Percentiles rank a stretch among this genome's conserved stretches.
Conservation (phyloP, 1,140 invertebrate genomes). For the Triops cancriformis region DNA sequence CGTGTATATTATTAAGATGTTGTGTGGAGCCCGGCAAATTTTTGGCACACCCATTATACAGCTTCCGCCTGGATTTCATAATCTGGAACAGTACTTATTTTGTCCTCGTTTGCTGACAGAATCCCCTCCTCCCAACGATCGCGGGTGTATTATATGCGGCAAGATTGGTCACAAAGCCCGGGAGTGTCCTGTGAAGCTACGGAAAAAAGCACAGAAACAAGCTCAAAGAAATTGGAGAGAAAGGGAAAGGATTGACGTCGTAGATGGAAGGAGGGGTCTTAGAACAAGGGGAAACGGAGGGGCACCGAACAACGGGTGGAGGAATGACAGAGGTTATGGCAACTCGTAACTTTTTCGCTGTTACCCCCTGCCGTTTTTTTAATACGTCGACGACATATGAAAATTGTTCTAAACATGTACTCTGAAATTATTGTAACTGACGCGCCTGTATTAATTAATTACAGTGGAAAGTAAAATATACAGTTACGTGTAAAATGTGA, state of each 20-base stretch:
- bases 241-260: not conserved
- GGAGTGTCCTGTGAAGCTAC: constrained; percentile 40
- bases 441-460: not conserved
- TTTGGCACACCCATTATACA: constrained; percentile 15
- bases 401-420: not conserved
- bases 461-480: not conserved
- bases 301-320: not conserved
- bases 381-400: not conserved
- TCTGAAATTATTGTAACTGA: not conserved
- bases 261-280: not conserved
- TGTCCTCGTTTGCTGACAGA: constrained; percentile 39
- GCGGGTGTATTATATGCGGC: constrained; percentile 49
- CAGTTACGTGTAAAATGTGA: not conserved
- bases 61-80: not conserved
- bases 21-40: not conserved
- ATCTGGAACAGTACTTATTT: constrained; percentile 44
- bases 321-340: not conserved
- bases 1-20: constrained; percentile 11
- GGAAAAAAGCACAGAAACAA: not conserved
- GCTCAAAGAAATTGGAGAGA: not conserved
- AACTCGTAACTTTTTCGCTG: not conserved
- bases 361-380: not conserved
- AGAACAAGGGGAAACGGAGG: not conserved
- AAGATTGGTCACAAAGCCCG: constrained; percentile 52
- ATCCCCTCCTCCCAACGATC: constrained; percentile 47